Conservation (phyloP, 2,797 vertebrate species). For the Xenopus petersii region DNA sequence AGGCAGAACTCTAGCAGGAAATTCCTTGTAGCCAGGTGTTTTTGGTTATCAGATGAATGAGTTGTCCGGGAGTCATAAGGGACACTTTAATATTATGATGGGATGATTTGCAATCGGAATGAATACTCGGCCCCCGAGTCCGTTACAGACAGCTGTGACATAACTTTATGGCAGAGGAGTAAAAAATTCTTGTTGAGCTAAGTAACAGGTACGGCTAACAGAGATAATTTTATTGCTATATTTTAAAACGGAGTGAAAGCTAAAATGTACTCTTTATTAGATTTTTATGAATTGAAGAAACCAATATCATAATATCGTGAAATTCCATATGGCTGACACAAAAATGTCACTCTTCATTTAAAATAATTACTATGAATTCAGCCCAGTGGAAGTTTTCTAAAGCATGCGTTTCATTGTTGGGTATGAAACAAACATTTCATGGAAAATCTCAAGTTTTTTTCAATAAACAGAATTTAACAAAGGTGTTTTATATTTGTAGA, state of each 20-base stretch:
- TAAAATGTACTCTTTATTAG: constrained; percentile 51
- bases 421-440: too few species aligned
- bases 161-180: constrained; percentile 53
- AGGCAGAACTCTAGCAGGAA: constrained; percentile 78
- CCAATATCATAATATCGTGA: constrained; percentile 44
- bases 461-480: too few species aligned
- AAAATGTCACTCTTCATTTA: constrained; percentile 43
- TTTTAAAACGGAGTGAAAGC: constrained; percentile 46
- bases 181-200: constrained; percentile 54
- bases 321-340: constrained; percentile 43
- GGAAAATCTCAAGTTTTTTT: too few species aligned
- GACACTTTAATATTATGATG: constrained; percentile 58
- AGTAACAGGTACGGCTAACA: constrained; percentile 52
- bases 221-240: constrained; percentile 50
- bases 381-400: too few species aligned
- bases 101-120: constrained; percentile 62
- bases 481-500: too few species aligned
- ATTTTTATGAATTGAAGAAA: constrained; percentile 51
- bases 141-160: constrained; percentile 53
- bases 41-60: constrained; percentile 71
- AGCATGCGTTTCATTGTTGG: too few species aligned
- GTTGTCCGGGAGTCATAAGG: constrained; percentile 53
- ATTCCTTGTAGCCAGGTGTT: constrained; percentile 80
- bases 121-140: constrained; percentile 53
- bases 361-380: constrained; percentile 20